Conservation (phyloP, 2,888 invertebrate species). For the Acrocyrtus sp. region DNA sequence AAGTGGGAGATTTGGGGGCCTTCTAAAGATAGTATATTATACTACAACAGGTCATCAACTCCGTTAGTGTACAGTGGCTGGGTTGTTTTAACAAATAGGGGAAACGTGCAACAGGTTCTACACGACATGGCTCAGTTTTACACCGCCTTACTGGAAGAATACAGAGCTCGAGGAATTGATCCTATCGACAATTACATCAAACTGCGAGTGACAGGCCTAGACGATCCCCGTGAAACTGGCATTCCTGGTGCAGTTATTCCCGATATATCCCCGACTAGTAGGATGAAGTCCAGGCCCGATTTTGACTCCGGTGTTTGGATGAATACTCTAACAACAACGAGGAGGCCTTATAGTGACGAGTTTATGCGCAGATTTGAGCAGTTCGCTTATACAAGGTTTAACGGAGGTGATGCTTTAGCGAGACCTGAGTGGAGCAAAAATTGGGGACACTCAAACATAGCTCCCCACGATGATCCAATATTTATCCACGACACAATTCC, state of each 20-base stretch:
- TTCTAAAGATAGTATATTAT: slow-evolving; percentile 36
- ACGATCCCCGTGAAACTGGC: slow-evolving; percentile 9
- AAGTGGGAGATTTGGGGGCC: slow-evolving; percentile 50
- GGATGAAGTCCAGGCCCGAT: slow-evolving; percentile 15
- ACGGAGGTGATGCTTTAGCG: slow-evolving; percentile 17
- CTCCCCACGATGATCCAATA: not conserved
- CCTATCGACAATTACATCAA: slow-evolving; percentile 30
- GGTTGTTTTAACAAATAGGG: slow-evolving; percentile 26
- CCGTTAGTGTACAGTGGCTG: slow-evolving; percentile 21
- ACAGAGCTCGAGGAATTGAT: not conserved
- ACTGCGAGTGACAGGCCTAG: slow-evolving; percentile 27
- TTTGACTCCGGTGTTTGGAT: slow-evolving; percentile 41
- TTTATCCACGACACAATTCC: slow-evolving; percentile 20
- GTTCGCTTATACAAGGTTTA: slow-evolving; percentile 22
- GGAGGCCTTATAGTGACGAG: slow-evolving; percentile 12
- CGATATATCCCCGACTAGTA: slow-evolving; percentile 16
- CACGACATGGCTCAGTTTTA: slow-evolving; percentile 18
- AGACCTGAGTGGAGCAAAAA: slow-evolving; percentile 37
- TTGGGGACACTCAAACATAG: slow-evolving; percentile 13
- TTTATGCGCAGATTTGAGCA: slow-evolving; percentile 28
- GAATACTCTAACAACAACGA: slow-evolving; percentile 17
- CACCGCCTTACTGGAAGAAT: slow-evolving; percentile 3
- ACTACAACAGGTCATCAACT: slow-evolving; percentile 15
- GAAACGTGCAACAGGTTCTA: slow-evolving; percentile 37
- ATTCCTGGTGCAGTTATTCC: slow-evolving; percentile 18